These are phyloP conservation scores for Gymnocypris eckloni DNA, from an alignment of 2,797 vertebrate genomes.

Conservation along the genomic window DNA sequence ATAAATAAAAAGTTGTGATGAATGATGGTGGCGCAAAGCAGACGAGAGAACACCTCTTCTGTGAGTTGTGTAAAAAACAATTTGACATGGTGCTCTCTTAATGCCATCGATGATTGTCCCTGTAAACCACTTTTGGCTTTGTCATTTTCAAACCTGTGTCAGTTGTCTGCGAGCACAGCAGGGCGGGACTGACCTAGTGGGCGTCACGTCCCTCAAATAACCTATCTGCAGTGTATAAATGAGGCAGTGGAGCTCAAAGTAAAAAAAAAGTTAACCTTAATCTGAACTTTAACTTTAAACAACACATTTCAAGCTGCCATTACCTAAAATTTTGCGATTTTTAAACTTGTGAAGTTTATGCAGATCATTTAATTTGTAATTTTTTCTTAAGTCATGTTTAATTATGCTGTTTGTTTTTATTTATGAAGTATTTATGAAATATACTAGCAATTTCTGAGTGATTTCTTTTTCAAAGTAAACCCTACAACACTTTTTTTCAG, in stretches of 20 bases:
- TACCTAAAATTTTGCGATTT: neutral
- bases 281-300: neutral
- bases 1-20: neutral
- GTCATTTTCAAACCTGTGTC: neutral
- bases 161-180: conserved; percentile 5
- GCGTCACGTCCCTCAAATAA: neutral
- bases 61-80: neutral
- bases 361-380: neutral
- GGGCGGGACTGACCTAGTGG: neutral
- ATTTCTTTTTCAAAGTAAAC: neutral
- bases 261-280: neutral
- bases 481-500: too few relatives aligned
- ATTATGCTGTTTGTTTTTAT: too few relatives aligned
- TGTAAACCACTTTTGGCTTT: neutral
- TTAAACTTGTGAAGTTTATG: neutral
- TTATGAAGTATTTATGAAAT: too few relatives aligned
- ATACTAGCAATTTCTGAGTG: neutral
- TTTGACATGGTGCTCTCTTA: neutral
- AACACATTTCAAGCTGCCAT: too few relatives aligned
- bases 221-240: neutral
- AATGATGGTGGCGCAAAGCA: neutral
- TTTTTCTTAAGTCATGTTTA: neutral
- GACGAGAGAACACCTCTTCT: neutral
- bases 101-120: neutral
- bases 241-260: neutral